Evolutionary conservation across 2,113 vertebrate species (phyloP), one percentile per base, ranked within the genome.

Genomic region (Crotophaga sulcirostris): DNA sequence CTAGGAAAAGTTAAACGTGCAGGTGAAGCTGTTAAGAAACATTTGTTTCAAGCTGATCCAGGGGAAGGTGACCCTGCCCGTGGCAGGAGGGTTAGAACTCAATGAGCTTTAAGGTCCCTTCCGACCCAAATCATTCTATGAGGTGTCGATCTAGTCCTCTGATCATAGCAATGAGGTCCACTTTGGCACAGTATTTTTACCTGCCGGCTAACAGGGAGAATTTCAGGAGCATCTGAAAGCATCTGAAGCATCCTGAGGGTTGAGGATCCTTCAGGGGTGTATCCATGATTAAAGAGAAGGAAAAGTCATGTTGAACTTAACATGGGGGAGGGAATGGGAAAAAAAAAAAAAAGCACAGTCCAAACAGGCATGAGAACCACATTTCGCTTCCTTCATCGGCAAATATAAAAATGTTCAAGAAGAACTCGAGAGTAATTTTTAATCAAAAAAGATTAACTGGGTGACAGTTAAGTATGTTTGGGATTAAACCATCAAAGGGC

Each of bases 401-500:
- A 87, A 96, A 87, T 63, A 68, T 60, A 90, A 52, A 93, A 96
- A 96, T 78, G 44, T 90, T 95, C 69, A 69, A 95, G 75, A 95
- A 94, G 81, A 91, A 73, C 78, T 96, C 47, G 44, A 87, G 82
- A 91, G 80, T 38, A 31, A 93, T 79, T 96, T 97, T 96, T 93
- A 90, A 95, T 74, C 90, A 69, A 82, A 93, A 85, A 85, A 96
- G 96, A 77, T 94, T 91, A 97, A 72, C 81, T 97, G 1, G 67
- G 62, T 95, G 68, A 94, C 96, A 95, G 58, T 94, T 88, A 96
- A 95, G 84, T 94, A 90, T 94, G 89, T 93, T 93, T 93, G 84
- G 91, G 96, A 95, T 96, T 90, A 94, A 90, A 87, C 58, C 89
- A 95, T 94, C 95, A 97, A 96, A 96, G 94, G 56, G 47, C n/a